Evolutionary conservation across 2,113 vertebrate species (phyloP), one percentile per base, ranked within the genome.

Genomic region (Nerophis lumbriciformis): DNA sequence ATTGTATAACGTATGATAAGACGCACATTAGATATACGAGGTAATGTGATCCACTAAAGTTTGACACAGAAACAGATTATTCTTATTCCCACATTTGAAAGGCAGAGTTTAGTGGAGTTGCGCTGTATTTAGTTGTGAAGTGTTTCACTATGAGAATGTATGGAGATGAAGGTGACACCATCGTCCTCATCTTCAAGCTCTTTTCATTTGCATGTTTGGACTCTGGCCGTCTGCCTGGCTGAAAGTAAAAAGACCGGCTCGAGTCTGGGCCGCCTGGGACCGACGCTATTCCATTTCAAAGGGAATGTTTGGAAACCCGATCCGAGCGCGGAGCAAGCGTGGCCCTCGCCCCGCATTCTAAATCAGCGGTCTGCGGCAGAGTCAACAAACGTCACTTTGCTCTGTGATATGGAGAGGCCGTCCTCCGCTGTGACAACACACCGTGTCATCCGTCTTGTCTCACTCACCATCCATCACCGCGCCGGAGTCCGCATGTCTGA

Each of bases 401-500:
- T 89, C 87, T 88, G 79, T 87, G 88, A 89, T 89, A 89, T 80
- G 81, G 76, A 82, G 78, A 86, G 85, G 84, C 83, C 66, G 76
- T 73, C 83, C 83, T 78, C 77, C 71, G 52, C 87, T 86, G 74
- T 80, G 83, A 86, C 85, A 87, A 89, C 87, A 89, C 61, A 83
- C 81, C 77, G 78, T 83, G 87, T 88, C 88, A 88, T 89, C 87
- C 53, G 83, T 88, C 90, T 90, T 88, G 80, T 80, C 84, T 84
- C 87, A 82, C 84, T 85, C 85, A 82, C 87, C 90, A 90, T 91
- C 89, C 87, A 90, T 91, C 90, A 91, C 86, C 3, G 38, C 53
- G 77, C 81, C 81, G 89, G 88, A 91, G 90, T 88, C 90, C 75
- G 83, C 84, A 71, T 87, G 90, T 91, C 90, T 91, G 87, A 89